phyloP scores from a whole-genome alignment of 2,113 vertebrate genomes.

The Pachyramphus minor region DNA sequence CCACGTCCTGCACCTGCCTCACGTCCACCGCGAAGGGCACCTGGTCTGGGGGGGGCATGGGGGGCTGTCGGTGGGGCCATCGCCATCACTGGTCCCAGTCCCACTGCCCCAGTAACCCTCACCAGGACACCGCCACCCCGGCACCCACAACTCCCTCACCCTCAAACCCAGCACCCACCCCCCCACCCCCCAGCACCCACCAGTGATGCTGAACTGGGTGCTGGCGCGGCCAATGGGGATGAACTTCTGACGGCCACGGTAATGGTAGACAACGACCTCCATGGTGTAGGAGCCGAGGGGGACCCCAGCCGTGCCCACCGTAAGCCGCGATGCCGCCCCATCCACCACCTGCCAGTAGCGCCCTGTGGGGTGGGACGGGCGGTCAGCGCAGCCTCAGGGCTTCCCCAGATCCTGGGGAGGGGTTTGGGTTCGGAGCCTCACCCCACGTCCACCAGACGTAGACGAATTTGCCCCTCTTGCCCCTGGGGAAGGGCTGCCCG shows the following conservation, averaged over 20 bases:
- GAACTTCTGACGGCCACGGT: conserved; percentile 81
- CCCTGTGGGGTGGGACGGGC: conserved; percentile 55
- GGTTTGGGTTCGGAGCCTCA: conserved; percentile 46
- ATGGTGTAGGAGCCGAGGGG: conserved; percentile 86
- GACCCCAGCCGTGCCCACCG: conserved; percentile 78
- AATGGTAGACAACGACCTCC: conserved; percentile 90
- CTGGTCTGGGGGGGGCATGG: conserved; percentile 76
- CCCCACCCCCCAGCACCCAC: conserved; percentile 67
- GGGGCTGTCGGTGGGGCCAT: background rate
- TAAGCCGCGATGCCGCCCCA: conserved; percentile 81
- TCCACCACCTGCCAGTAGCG: conserved; percentile 91
- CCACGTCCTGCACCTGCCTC: conserved; percentile 78
- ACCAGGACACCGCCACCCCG: background rate
- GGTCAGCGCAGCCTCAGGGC: fast-evolving
- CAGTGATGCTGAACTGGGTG: conserved; percentile 85
- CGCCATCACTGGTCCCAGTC: background rate
- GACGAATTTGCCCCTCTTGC: conserved; percentile 78
- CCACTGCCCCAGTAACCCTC: background rate
- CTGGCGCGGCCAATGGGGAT: conserved; percentile 83
- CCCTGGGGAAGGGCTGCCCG: conserved; percentile 73
- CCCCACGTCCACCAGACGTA: conserved; percentile 93
- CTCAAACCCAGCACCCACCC: conserved; percentile 69
- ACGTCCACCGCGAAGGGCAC: conserved; percentile 85
- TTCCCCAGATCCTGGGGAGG: fast-evolving
- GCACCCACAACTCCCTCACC: background rate